Evolutionary conservation across 2,113 vertebrate species (phyloP), one percentile per base, ranked within the genome.

Genomic region (Rattus rattus): DNA sequence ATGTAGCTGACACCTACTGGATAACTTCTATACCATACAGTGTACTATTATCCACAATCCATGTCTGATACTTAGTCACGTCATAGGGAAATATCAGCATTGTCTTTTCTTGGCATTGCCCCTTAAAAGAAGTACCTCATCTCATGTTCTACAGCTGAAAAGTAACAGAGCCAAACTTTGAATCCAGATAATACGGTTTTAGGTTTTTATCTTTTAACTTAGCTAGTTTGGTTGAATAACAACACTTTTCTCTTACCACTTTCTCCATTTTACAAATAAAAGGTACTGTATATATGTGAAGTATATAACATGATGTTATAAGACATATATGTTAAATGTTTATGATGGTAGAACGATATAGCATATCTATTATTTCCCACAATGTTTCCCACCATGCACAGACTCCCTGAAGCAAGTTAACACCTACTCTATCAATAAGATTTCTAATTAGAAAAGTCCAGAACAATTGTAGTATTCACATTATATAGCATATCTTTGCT

Each of bases 191-290:
- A 39, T 92, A 36, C 39, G 49, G 30, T 87, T 76, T 69, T 39
- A 96, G 59, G 61, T 67, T 80, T 88, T 70, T 3, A 19, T 19
- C 77, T 94, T 92, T 92, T 59, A 95, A 85, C 52, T 28, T 39
- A 52, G 10, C 36, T 96, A 73, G 94, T 92, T 86, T 26, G 28
- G 47, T 14, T 80, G 20, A 75, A 49, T 54, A 52, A 24, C 33
- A 69, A 2, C 33, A 76, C 30, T 80, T 94, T 69, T 83, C 69
- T 83, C 30, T 85, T 70, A 8, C 19, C 77, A 59, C 59, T 54
- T 90, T 92, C 43, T 86, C 20, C 7, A 1, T 33, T 19, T 85
- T 67, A 33, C 26, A 86, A 85, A 33, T 86, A 30, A 67, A 86
- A 67, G 30, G 43, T 13, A 49, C 43, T 67, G 43, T 33, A 33